Evolutionary conservation across 2,888 invertebrate genomes (phyloP).

Genomic region (Plagodis dolabraria): DNA sequence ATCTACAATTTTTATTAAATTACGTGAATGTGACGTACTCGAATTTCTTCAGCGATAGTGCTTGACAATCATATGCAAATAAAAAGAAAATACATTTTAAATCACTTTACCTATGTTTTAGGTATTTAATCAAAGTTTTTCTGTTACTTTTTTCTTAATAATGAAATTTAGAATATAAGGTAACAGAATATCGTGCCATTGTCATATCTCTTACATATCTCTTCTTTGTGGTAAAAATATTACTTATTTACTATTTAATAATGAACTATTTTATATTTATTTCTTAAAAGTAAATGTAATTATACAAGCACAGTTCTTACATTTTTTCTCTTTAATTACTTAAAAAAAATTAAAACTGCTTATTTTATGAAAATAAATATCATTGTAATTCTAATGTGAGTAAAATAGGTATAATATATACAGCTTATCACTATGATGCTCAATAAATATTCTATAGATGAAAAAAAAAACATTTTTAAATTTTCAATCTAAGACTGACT

Average conservation of each 20-base stretch:
- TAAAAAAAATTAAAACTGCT: not conserved
- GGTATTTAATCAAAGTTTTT: not conserved
- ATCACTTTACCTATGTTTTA: not conserved
- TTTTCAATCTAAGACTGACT: conserved; percentile 81
- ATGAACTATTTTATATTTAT: conserved; percentile 27
- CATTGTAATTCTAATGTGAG: not conserved
- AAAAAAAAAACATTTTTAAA: conserved; percentile 46
- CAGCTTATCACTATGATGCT: conserved; percentile 60
- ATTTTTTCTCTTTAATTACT: conserved; percentile 27
- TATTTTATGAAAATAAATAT: not conserved
- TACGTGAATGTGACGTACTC: no score
- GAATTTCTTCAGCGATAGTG: no score
- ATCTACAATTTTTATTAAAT: no score
- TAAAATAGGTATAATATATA: conserved; percentile 29
- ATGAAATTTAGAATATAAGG: not conserved
- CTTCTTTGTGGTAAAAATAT: conserved; percentile 33
- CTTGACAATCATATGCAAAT: no score
- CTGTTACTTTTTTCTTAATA: not conserved
- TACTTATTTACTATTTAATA: conserved; percentile 24
- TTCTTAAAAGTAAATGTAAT: conserved; percentile 1
- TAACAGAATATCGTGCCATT: conserved; percentile 55
- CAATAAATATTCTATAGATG: conserved; percentile 51
- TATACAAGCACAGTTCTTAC: conserved; percentile 49
- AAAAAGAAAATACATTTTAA: conserved; percentile 12
- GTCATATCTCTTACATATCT: conserved; percentile 60